Percentiles rank a stretch among this genome's conserved stretches.
These are phyloP conservation scores for Mactromeris polynyma DNA, from an alignment of 2,888 invertebrate species.

Conservation along the genomic window DNA sequence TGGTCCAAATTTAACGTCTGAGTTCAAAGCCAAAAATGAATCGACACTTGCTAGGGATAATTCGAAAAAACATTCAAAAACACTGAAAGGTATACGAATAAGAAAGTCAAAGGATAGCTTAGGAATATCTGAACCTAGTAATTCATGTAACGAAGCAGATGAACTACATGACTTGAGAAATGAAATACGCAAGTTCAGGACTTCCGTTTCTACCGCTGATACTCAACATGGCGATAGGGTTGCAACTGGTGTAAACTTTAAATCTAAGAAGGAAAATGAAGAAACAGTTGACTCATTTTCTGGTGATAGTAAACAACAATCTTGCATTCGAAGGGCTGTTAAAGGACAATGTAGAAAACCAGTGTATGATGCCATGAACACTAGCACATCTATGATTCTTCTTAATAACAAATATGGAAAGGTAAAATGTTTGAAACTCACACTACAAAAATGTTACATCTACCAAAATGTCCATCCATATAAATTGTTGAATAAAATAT, in stretches of 20 bases:
- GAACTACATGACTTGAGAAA: no score
- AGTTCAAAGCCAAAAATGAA: no score
- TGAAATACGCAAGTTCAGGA: no score
- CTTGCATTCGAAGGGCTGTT: neutral
- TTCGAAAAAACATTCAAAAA: slow-evolving; percentile 2
- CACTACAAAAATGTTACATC: no score
- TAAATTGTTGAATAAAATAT: no score
- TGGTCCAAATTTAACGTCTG: neutral
- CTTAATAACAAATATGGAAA: slow-evolving; percentile 41
- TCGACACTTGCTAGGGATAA: neutral
- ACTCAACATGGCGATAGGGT: neutral
- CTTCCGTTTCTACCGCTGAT: no score
- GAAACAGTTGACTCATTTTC: neutral
- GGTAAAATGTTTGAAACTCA: neutral
- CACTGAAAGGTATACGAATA: neutral
- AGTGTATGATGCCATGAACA: slow-evolving; percentile 42
- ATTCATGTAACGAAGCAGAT: no score
- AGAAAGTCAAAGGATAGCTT: neutral
- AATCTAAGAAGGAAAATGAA: neutral
- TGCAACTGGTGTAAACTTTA: neutral
- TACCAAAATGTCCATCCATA: no score
- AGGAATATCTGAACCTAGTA: neutral
- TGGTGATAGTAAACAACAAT: neutral
- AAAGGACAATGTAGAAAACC: slow-evolving; percentile 8
- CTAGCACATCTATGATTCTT: slow-evolving; percentile 45